These are phyloP conservation scores for Hydrotaea diabolus DNA, from an alignment of 2,888 invertebrate genomes.

Conservation along the genomic window DNA sequence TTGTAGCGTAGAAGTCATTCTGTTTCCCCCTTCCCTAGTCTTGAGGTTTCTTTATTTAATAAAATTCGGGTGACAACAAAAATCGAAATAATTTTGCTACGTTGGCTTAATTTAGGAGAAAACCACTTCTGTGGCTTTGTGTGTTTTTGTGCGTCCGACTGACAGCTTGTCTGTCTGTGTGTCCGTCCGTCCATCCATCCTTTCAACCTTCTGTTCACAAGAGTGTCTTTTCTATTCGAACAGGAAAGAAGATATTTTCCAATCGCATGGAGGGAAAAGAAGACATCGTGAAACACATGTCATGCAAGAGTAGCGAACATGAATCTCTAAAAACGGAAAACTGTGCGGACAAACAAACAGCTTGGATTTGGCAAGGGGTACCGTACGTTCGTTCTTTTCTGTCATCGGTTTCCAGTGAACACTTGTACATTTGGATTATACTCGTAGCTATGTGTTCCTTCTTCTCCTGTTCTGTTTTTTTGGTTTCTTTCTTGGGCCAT, in stretches of 20 bases:
- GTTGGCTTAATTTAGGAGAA: neutral
- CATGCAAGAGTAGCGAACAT: neutral
- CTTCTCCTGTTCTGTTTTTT: neutral
- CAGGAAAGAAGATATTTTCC: neutral
- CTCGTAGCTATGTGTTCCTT: neutral
- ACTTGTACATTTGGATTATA: conserved; percentile 9
- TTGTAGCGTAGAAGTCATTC: neutral
- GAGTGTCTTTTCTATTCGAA: neutral
- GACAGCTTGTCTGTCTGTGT: no score
- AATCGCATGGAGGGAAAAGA: neutral
- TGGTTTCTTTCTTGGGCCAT: neutral
- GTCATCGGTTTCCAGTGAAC: conserved; percentile 19
- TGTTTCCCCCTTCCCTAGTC: neutral
- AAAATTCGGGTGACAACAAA: neutral
- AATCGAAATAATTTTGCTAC: neutral
- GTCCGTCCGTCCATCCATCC: neutral
- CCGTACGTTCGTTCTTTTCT: neutral
- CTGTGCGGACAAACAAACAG: neutral
- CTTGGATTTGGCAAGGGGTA: neutral
- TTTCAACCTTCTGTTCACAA: neutral
- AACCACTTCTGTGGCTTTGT: neutral
- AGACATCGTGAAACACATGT: conserved; percentile 1
- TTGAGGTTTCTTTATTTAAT: neutral
- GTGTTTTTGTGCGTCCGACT: neutral
- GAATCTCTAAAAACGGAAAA: neutral